These are phyloP conservation scores for Tetrao urogallus DNA, from an alignment of 2,113 vertebrate species.

Conservation along the genomic window DNA sequence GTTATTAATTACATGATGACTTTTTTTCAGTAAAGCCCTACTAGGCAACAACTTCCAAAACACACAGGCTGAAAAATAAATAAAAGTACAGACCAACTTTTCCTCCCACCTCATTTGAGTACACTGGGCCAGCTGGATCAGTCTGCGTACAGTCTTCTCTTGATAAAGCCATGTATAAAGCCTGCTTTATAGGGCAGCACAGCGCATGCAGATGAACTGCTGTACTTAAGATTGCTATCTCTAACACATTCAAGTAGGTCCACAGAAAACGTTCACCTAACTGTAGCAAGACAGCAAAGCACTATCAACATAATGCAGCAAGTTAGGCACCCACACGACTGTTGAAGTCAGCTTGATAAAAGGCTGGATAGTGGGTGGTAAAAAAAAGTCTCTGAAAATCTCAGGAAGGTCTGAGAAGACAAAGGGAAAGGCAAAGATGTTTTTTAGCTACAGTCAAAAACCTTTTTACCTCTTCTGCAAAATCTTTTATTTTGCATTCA, in stretches of 20 bases:
- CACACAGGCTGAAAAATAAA: neutral
- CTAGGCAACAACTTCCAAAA: neutral
- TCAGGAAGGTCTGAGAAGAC: neutral
- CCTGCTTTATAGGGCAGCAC: neutral
- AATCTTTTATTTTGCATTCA: neutral
- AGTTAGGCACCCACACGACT: neutral
- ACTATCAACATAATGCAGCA: neutral
- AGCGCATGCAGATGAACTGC: neutral
- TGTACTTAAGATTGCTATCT: neutral
- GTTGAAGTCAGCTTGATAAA: neutral
- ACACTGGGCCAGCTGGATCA: neutral
- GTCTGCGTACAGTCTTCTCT: neutral
- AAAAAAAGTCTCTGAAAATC: neutral
- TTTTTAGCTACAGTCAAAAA: neutral
- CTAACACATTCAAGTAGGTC: neutral
- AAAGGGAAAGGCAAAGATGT: neutral
- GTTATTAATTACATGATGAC: neutral
- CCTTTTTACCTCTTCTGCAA: neutral
- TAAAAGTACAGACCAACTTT: neutral
- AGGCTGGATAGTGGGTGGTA: neutral
- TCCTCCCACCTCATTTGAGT: neutral
- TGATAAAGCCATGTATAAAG: neutral
- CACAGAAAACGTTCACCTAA: neutral
- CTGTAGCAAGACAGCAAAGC: neutral
- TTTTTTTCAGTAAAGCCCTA: neutral